Evolutionary conservation across 2,113 vertebrate genomes (phyloP), one percentile per base, ranked within the genome.

Genomic region (Odontesthes bonariensis): DNA sequence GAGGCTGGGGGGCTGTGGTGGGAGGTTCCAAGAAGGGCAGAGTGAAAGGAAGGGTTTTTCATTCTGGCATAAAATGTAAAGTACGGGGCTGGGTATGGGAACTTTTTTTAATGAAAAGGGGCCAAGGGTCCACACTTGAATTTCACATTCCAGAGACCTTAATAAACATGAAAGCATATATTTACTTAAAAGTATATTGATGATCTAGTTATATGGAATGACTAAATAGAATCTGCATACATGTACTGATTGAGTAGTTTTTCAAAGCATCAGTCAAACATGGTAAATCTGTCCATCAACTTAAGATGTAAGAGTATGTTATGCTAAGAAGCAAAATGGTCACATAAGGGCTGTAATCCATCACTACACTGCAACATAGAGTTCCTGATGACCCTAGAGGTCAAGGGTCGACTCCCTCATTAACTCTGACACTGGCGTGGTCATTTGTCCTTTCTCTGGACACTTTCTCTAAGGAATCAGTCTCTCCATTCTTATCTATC

Each of bases 91-190:
- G 66, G 31, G 33, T 87, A 93, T 95, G 93, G 94, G 93, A 94
- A 94, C 91, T 81, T 88, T 88, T 91, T 92, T 93, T 68, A 73
- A 82, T 95, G 92, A 94, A 89, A 86, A 87, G 68, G 79, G 60
- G 54, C 52, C 8, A n/a, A 85, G 84, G 71, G 59, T 68, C 69
- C 1, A 32, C 44, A 2, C 77, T 77, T 63, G 91, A 74, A 77
- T 90, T 81, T 82, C 76, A 82, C 83, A 91, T 89, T 90, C 84
- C 84, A 63, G 35, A 66, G 73, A n/a, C 49, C 63, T 66, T 74
- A 57, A 33, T 64, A 66, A 84, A 85, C 52, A 54, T 38, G 51
- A 66, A 83, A 76, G 69, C 8, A 23, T 47, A 23, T 47, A n/a
- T 66, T 69, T 31, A 44, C 42, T 19, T 23, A 14, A 46, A 55